A percentile compares a stretch with the other conserved stretches of the same genome.
Evolutionary conservation across 2,888 invertebrate species (phyloP).

Genomic region (Megamerina dolium): DNA sequence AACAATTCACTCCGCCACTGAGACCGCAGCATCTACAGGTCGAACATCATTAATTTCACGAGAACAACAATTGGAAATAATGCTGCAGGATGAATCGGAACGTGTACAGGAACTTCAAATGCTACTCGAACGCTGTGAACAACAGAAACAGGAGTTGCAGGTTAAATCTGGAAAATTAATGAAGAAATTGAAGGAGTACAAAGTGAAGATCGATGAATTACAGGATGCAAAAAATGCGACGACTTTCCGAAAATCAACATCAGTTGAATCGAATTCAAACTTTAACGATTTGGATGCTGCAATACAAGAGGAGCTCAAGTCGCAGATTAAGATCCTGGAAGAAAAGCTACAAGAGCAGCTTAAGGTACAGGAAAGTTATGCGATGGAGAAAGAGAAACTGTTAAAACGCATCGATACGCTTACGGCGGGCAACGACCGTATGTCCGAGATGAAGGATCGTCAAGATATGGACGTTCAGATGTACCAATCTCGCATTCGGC

Average conservation of each 20-base stretch:
- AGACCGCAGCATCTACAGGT: slow-evolving; percentile 13
- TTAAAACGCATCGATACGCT: slow-evolving; percentile 68
- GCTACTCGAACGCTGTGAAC: slow-evolving; percentile 55
- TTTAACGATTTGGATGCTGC: slow-evolving; percentile 64
- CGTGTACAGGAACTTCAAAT: slow-evolving; percentile 56
- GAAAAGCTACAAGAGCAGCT: slow-evolving; percentile 58
- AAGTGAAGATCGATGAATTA: slow-evolving; percentile 57
- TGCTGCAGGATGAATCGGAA: slow-evolving; percentile 55
- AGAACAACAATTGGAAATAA: slow-evolving; percentile 39
- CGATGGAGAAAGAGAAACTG: slow-evolving; percentile 62
- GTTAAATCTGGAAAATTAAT: slow-evolving; percentile 71
- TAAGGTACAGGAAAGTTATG: slow-evolving; percentile 56
- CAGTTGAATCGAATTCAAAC: slow-evolving; percentile 30
- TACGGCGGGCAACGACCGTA: slow-evolving; percentile 67
- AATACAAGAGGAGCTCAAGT: slow-evolving; percentile 74
- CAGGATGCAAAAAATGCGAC: slow-evolving; percentile 19
- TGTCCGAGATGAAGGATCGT: slow-evolving; percentile 74
- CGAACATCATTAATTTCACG: slow-evolving; percentile 26
- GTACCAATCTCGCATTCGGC: slow-evolving; percentile 66
- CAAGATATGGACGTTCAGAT: slow-evolving; percentile 70
- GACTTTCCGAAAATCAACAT: slow-evolving; percentile 25
- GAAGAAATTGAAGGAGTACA: slow-evolving; percentile 79
- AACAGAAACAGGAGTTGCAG: slow-evolving; percentile 61
- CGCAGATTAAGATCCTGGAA: slow-evolving; percentile 62
- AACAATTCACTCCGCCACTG: neutral